Percentiles rank a stretch among this genome's conserved stretches.
These are phyloP conservation scores for Datnioides undecimradiatus DNA, from an alignment of 2,113 vertebrate genomes.

Conservation along the genomic window DNA sequence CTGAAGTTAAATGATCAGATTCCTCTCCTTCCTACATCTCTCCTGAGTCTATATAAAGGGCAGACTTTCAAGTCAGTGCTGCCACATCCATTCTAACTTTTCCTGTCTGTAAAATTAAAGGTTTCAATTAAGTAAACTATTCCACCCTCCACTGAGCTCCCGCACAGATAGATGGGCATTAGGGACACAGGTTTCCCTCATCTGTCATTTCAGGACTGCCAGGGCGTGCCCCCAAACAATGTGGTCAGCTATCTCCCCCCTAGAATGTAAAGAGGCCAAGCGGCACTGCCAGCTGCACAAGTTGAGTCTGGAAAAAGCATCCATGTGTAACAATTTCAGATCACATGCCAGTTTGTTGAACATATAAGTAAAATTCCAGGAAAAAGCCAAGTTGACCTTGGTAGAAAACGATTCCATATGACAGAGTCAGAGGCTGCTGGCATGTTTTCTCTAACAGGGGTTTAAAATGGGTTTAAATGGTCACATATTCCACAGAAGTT, in stretches of 20 bases:
- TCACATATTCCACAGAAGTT: constrained; percentile 35
- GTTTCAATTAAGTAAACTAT: constrained; percentile 49
- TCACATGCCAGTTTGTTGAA: constrained; percentile 51
- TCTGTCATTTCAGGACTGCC: constrained; percentile 58
- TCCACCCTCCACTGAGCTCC: constrained; percentile 27
- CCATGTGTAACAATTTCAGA: constrained; percentile 39
- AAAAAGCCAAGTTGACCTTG: constrained; percentile 35
- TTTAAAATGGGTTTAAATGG: constrained; percentile 15
- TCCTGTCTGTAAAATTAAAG: constrained; percentile 44
- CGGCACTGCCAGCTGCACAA: constrained; percentile 28
- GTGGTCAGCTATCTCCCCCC: constrained; percentile 31
- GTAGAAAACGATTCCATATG: constrained; percentile 47
- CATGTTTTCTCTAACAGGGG: constrained; percentile 6
- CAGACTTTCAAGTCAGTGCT: constrained; percentile 25
- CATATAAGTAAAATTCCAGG: constrained; percentile 53
- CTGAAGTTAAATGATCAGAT: constrained; percentile 7
- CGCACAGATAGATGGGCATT: constrained; percentile 27
- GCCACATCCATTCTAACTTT: constrained; percentile 31
- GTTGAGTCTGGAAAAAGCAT: constrained; percentile 49
- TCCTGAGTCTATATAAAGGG: constrained; percentile 34
- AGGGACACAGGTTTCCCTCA: constrained; percentile 25
- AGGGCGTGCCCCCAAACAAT: constrained; percentile 50
- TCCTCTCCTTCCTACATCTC: constrained; percentile 11
- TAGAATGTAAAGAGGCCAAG: constrained; percentile 31
- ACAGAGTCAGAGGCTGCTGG: constrained; percentile 14